These are phyloP conservation scores for Dascillus cervinus DNA, from an alignment of 2,888 invertebrate genomes.

Conservation along the genomic window DNA sequence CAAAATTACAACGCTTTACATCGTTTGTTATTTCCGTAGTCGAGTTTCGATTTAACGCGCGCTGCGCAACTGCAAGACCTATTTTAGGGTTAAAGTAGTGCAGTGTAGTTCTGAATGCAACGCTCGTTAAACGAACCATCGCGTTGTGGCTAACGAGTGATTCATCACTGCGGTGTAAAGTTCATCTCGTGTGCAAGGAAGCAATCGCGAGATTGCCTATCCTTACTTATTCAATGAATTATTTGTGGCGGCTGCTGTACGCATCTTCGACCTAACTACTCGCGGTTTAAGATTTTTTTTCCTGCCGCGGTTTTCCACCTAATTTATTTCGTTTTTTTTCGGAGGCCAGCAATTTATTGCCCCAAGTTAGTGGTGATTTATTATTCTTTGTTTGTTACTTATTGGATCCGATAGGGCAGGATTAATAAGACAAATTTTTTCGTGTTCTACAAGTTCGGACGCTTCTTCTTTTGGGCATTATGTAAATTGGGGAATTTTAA, in stretches of 20 bases:
- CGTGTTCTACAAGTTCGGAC: neutral
- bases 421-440: neutral
- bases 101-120: no score
- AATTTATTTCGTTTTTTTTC: constrained; percentile 15
- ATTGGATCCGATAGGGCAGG: neutral
- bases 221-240: constrained; percentile 19
- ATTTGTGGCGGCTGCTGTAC: constrained; percentile 18
- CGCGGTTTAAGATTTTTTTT: constrained; percentile 16
- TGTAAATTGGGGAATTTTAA: no score
- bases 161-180: constrained; percentile 30
- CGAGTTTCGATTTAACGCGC: no score
- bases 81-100: no score
- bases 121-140: constrained; percentile 30
- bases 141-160: constrained; percentile 32
- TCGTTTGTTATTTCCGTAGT: no score
- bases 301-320: constrained; percentile 13
- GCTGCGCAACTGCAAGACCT: no score
- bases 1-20: no score
- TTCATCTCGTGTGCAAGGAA: constrained; percentile 19
- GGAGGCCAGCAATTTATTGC: constrained; percentile 15
- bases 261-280: constrained; percentile 9
- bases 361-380: constrained; percentile 15
- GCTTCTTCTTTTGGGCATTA: no score
- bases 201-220: constrained; percentile 22
- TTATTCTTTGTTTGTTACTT: constrained; percentile 1